These are phyloP conservation scores for Diadophis punctatus DNA, from an alignment of 2,113 vertebrate genomes.

Conservation along the genomic window DNA sequence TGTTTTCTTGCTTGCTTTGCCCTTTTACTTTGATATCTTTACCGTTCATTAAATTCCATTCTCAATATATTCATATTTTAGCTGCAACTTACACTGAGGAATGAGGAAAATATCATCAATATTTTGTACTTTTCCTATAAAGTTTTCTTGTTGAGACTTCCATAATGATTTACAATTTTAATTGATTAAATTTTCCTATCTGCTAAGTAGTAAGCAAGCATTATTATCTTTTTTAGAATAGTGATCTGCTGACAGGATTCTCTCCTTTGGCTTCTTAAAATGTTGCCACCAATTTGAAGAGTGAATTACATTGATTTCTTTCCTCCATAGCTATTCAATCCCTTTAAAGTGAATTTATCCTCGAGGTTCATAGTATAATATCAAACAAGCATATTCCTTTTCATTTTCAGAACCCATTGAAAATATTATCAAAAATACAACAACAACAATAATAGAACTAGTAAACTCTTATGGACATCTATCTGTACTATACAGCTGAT, in stretches of 20 bases:
- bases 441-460: not conserved
- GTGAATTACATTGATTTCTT: not conserved
- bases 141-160: conserved; percentile 21
- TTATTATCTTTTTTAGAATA: conserved; percentile 13
- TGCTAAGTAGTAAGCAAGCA: not conserved
- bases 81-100: conserved; percentile 28
- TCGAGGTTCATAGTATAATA: not conserved
- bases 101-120: conserved; percentile 7
- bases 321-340: not conserved
- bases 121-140: not conserved
- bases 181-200: conserved; percentile 15
- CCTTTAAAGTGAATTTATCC: not conserved
- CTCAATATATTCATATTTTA: conserved; percentile 23
- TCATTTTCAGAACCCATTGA: not conserved
- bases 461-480: not conserved
- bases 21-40: not conserved
- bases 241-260: conserved; percentile 14
- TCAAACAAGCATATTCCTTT: not conserved
- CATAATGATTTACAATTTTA: conserved; percentile 29
- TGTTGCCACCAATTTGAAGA: not conserved
- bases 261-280: conserved; percentile 7
- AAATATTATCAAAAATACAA: conserved; percentile 9
- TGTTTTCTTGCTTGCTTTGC: not conserved
- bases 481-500: not conserved
- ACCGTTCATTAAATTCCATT: not conserved